Evolutionary conservation across 2,113 vertebrate genomes (phyloP), one percentile per base, ranked within the genome.

Genomic region (Trematocara macrostoma): DNA sequence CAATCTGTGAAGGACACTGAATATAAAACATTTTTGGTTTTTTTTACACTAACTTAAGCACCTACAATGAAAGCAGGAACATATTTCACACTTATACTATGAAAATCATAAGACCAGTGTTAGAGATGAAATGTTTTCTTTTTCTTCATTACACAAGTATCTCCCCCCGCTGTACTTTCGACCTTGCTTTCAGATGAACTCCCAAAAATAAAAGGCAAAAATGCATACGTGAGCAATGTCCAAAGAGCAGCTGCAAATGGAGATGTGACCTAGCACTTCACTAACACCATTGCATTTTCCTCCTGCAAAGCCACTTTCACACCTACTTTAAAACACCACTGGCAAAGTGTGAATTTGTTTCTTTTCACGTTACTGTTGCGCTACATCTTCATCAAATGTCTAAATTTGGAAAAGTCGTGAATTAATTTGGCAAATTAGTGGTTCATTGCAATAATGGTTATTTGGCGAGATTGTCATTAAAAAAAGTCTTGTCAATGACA

Each of bases 1-100:
- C 82, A 89, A 81, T 91, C 91, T 88, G 86, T 87, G 88, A 89
- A 93, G 89, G 89, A 53, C 85, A 81, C 74, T 18, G 57, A 88
- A 76, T 82, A 92, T 78, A 53, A 90, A 83, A 86, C 35, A 79
- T 86, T 84, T 82, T n/a, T 51, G 16, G 3, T 11, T 10, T n/a
- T 52, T n/a, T 53, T n/a, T 3, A 51, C 23, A 31, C 6, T 1
- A 11, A 76, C 45, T 18, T 34, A 5, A 51, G 15, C 5, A 34
- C 29, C 10, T 51, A n/a, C 14, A 76, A 51, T 0, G 0, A 76
- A 31, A 76, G 9, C 9, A 18, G 11, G 69, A 11, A 76, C 11
- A 49, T 31, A 49, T 51, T 64, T 47, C 49, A 49, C 23, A 11
- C 26, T 76, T 18, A 29, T 29, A 18, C 26, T 51, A n/a, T 49